Evolutionary conservation across 2,888 invertebrate species (phyloP).

Genomic region (Sussaba pulchella): DNA sequence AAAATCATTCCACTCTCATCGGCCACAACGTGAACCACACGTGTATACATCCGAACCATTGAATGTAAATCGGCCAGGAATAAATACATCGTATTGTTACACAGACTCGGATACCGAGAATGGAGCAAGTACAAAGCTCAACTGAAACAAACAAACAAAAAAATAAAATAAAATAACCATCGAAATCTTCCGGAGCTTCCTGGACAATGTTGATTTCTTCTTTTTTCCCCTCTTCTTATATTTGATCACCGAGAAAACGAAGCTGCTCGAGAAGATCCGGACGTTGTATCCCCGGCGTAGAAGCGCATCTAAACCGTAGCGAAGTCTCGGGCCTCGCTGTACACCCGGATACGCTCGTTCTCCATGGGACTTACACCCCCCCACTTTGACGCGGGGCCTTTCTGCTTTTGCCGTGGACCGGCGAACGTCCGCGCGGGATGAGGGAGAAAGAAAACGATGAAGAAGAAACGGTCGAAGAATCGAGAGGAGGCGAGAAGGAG

Average conservation of each 20-base stretch:
- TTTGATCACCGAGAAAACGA: neutral
- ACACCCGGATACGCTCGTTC: conserved; percentile 80
- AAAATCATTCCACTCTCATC: conserved; percentile 14
- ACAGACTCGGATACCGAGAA: conserved; percentile 32
- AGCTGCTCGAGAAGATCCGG: neutral
- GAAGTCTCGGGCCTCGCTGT: conserved; percentile 65
- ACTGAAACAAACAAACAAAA: conserved; percentile 2
- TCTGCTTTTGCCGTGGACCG: conserved; percentile 24
- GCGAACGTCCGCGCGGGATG: conserved; percentile 62
- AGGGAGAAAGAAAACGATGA: conserved; percentile 60
- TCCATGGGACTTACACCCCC: conserved; percentile 55
- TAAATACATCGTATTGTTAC: conserved; percentile 55
- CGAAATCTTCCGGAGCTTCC: neutral
- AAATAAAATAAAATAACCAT: no score
- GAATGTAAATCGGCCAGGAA: conserved; percentile 65
- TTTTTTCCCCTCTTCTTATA: neutral
- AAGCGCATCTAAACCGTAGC: conserved; percentile 30
- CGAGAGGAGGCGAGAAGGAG: conserved; percentile 25
- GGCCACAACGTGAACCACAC: conserved; percentile 6
- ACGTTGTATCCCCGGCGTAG: neutral
- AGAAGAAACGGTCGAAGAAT: conserved; percentile 13
- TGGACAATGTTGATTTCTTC: neutral
- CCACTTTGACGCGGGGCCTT: conserved; percentile 58
- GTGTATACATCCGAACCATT: conserved; percentile 57
- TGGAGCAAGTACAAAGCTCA: conserved; percentile 41